phyloP scores from a whole-genome alignment of 2,888 invertebrate species.

The Drosophila greeni region DNA sequence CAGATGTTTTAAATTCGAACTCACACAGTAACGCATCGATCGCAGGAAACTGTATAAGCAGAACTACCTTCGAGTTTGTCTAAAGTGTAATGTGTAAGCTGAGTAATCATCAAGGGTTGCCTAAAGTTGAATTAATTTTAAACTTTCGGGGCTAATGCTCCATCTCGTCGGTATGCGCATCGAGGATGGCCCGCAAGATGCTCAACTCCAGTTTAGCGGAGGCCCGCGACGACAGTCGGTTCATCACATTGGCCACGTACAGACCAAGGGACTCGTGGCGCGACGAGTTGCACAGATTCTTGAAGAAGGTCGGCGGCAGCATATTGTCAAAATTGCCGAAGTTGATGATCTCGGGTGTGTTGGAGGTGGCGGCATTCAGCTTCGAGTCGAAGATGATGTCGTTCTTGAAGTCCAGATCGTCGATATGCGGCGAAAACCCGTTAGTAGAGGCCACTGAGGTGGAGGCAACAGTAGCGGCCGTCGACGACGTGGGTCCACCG shows the following conservation, averaged over 20 bases:
- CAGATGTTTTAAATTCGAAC: constrained; percentile 6
- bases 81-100: constrained; percentile 21
- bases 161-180: constrained; percentile 76
- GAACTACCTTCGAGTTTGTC: constrained; percentile 23
- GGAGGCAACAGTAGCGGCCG: constrained; percentile 69
- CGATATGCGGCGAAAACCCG: constrained; percentile 75
- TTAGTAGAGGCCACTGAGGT: constrained; percentile 72
- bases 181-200: constrained; percentile 77
- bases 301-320: constrained; percentile 77
- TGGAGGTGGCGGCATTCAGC: constrained; percentile 38
- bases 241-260: constrained; percentile 78
- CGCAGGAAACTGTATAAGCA: constrained; percentile 1
- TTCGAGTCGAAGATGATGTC: constrained; percentile 76
- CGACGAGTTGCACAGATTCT: constrained; percentile 77
- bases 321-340: constrained; percentile 76
- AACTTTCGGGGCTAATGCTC: constrained; percentile 57
- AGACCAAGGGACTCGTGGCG: constrained; percentile 77
- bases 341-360: constrained; percentile 69
- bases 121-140: constrained; percentile 15
- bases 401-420: constrained; percentile 75
- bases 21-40: constrained; percentile 1
- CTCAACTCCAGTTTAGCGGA: constrained; percentile 76
- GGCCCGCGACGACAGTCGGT: constrained; percentile 71
- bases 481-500: constrained; percentile 59
- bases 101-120: constrained; percentile 20